phyloP scores from a whole-genome alignment of 1,140 invertebrate genomes.

The Aphis gossypii region DNA sequence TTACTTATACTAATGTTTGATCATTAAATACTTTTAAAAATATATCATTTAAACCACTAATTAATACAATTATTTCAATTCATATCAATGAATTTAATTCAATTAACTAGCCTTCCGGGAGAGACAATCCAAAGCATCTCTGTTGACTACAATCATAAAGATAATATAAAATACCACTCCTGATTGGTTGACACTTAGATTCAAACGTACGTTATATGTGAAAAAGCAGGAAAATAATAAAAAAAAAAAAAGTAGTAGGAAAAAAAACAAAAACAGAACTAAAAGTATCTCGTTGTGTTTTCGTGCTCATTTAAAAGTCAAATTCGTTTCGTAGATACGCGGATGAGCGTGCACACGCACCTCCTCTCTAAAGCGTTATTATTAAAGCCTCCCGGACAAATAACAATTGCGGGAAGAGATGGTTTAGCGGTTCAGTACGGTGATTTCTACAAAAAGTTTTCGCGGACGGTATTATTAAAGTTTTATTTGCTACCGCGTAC shows the following conservation, averaged over 20 bases:
- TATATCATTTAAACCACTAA: not conserved
- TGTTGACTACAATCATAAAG: not conserved
- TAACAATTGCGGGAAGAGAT: conserved; percentile 46
- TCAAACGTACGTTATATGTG: not conserved
- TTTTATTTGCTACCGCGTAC: conserved; percentile 44
- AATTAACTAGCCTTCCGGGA: not conserved
- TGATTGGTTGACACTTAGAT: not conserved
- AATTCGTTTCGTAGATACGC: conserved; percentile 29
- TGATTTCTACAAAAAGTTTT: conserved; percentile 52
- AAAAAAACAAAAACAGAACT: conserved; percentile 45
- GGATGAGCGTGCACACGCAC: not conserved
- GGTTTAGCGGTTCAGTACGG: conserved; percentile 6
- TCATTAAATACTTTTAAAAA: not conserved
- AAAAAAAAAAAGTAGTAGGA: not conserved
- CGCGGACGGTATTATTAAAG: conserved; percentile 52
- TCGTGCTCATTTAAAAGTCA: conserved; percentile 51
- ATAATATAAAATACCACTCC: not conserved
- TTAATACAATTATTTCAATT: not conserved
- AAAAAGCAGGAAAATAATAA: not conserved
- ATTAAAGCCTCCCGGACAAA: conserved; percentile 54
- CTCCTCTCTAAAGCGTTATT: not conserved
- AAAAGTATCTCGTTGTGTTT: conserved; percentile 52
- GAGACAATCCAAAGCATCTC: not conserved
- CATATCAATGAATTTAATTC: not conserved
- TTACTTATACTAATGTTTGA: not conserved